Evolutionary conservation across 1,140 invertebrate species (phyloP).

Genomic region (Euura lappo): DNA sequence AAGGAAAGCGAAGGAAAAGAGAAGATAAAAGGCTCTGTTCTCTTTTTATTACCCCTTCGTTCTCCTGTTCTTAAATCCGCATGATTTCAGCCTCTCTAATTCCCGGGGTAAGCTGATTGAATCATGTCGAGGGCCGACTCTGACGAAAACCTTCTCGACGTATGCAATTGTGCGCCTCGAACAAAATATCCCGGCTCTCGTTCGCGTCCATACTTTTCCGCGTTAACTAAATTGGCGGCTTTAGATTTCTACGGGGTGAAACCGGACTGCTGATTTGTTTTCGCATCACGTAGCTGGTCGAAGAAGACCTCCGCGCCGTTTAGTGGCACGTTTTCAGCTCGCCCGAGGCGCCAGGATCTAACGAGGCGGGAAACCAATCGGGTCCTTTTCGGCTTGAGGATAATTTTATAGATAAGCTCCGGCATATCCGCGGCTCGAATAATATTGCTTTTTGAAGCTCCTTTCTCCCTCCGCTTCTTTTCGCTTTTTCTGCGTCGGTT

Average conservation of each 20-base stretch:
- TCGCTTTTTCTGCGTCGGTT: neutral
- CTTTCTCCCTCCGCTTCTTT: neutral
- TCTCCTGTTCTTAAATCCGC: too few species aligned
- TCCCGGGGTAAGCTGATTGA: neutral
- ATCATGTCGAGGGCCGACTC: neutral
- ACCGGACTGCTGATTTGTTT: neutral
- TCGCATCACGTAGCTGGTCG: neutral
- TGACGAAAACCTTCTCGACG: neutral
- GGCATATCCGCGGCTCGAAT: neutral
- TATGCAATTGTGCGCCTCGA: neutral
- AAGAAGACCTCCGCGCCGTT: neutral
- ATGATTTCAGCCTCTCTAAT: neutral
- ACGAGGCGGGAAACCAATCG: neutral
- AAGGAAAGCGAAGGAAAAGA: too few species aligned
- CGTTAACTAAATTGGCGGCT: conserved; percentile 1
- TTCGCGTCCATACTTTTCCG: neutral
- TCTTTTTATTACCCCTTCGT: neutral
- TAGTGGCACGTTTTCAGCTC: neutral
- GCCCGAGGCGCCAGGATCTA: neutral
- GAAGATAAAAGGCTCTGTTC: neutral
- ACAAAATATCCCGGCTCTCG: neutral
- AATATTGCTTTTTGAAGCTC: neutral
- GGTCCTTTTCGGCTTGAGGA: neutral
- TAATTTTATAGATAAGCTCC: conserved; percentile 7
- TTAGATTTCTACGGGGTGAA: neutral